A percentile compares a stretch with the other conserved stretches of the same genome.
phyloP scores from a whole-genome alignment of 2,113 vertebrate genomes.

The Geococcyx californianus region DNA sequence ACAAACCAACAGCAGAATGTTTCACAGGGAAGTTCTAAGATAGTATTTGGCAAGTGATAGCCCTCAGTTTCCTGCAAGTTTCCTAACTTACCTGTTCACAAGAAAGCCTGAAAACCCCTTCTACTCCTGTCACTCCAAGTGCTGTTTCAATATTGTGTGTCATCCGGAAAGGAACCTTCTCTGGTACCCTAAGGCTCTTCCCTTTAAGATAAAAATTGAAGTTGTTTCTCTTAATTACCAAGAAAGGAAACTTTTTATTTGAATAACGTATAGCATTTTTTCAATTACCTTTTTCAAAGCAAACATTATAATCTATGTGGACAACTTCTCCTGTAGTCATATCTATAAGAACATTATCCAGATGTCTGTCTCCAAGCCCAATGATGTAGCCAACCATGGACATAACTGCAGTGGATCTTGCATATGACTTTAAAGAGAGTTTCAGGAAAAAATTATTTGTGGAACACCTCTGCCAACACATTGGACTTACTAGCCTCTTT shows the following conservation, averaged over 20 bases:
- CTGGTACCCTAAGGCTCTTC: conserved; percentile 95
- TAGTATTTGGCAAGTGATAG: background rate
- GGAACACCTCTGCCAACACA: conserved; percentile 57
- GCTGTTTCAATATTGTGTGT: conserved; percentile 97
- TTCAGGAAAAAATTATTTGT: conserved; percentile 69
- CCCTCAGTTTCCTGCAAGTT: background rate
- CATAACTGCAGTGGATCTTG: conserved; percentile 98
- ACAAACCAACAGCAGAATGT: background rate
- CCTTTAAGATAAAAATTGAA: conserved; percentile 77
- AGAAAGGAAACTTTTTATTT: conserved; percentile 22
- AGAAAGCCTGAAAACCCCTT: conserved; percentile 96
- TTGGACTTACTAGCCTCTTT: conserved; percentile 43
- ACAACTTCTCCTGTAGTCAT: conserved; percentile 99
- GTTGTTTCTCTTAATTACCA: conserved; percentile 41
- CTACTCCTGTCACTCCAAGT: conserved; percentile 94
- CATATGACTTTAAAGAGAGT: conserved; percentile 85
- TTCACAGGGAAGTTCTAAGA: background rate
- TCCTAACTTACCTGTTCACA: conserved; percentile 89
- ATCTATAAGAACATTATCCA: conserved; percentile 98
- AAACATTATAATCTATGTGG: conserved; percentile 99
- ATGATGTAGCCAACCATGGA: conserved; percentile 99
- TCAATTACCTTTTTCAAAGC: conserved; percentile 95
- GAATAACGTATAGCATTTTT: conserved; percentile 55
- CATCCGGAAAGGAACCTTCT: conserved; percentile 98
- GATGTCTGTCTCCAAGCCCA: conserved; percentile 95